A percentile compares a stretch with the other conserved stretches of the same genome.
Evolutionary conservation across 1,140 invertebrate genomes (phyloP).

Genomic region (Tenebrio molitor): DNA sequence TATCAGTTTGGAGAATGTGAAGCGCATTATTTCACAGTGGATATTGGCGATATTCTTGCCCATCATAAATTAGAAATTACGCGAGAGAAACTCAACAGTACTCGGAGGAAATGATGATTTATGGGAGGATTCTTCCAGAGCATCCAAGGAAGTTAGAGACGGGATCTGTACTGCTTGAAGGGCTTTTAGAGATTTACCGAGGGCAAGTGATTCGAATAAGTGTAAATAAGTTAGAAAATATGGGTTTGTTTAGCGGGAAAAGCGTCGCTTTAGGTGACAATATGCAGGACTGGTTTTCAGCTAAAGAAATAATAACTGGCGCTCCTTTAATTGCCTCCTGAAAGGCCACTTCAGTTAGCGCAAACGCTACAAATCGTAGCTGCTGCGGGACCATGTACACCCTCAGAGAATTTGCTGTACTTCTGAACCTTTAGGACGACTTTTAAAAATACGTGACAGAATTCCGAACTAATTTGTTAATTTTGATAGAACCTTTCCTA

Average conservation of each 20-base stretch:
- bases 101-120: background rate
- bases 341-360: background rate
- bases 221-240: background rate
- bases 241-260: slow-evolving; percentile 5
- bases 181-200: background rate
- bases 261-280: background rate
- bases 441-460: slow-evolving; percentile 77
- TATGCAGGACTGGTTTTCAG: background rate
- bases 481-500: slow-evolving; percentile 88
- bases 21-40: background rate
- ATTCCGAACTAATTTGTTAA: slow-evolving; percentile 82
- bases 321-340: background rate
- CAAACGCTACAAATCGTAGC: slow-evolving; percentile 79
- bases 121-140: background rate
- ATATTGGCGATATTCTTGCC: background rate
- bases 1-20: slow-evolving; percentile 15
- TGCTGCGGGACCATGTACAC: slow-evolving; percentile 87
- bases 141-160: background rate
- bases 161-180: background rate
- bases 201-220: background rate
- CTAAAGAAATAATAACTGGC: background rate
- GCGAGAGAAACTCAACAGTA: background rate
- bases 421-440: slow-evolving; percentile 85
- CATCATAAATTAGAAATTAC: slow-evolving; percentile 1
- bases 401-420: slow-evolving; percentile 81